phyloP scores from a whole-genome alignment of 2,888 invertebrate species.

The Pecten maximus region DNA sequence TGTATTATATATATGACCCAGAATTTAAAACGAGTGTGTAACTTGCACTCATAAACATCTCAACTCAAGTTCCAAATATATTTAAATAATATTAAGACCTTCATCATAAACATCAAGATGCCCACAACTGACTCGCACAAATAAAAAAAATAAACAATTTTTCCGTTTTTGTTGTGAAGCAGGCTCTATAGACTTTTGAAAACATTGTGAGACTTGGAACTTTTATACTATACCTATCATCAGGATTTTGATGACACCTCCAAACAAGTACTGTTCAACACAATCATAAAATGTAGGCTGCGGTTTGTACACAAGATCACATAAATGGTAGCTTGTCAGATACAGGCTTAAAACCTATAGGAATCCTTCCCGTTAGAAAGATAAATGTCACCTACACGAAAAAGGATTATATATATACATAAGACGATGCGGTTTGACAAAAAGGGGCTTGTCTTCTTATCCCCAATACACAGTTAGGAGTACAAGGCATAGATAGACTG shows the following conservation, averaged over 20 bases:
- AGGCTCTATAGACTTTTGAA: not conserved
- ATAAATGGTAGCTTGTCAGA: not conserved
- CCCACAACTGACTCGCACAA: not conserved
- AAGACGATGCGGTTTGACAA: not conserved
- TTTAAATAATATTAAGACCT: not conserved
- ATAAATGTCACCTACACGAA: not conserved
- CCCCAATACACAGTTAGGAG: not conserved
- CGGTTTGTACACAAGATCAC: not conserved
- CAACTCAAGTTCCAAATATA: not conserved
- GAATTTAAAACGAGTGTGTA: not conserved
- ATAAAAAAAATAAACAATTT: not conserved
- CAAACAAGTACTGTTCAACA: not conserved
- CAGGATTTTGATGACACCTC: not conserved
- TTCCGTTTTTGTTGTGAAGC: not conserved
- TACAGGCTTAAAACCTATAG: not conserved
- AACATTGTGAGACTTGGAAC: not conserved
- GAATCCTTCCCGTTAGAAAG: not conserved
- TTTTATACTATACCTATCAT: not conserved
- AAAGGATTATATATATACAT: slow-evolving; percentile 16
- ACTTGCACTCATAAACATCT: not conserved
- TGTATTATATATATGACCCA: not conserved
- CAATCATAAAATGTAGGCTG: not conserved
- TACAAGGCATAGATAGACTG: not conserved
- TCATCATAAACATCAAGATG: not conserved
- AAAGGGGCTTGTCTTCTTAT: not conserved